A percentile compares a stretch with the other conserved stretches of the same genome.
Conservation (phyloP, 2,888 invertebrate species). For the Stenotaenia linearis region DNA sequence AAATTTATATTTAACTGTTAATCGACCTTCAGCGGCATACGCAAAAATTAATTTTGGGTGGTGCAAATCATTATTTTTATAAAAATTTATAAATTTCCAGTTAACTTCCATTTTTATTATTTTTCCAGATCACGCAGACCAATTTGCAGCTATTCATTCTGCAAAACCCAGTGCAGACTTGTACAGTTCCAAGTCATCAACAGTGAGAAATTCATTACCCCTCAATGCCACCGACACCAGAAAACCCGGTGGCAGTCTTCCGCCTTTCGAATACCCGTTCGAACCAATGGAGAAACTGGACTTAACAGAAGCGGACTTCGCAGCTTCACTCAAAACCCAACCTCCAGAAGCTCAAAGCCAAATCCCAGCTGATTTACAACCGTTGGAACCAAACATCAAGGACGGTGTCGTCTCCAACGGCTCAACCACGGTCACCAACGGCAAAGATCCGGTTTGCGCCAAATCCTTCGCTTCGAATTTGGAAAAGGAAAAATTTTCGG, state of each 20-base stretch:
- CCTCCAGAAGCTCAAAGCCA: too few species aligned
- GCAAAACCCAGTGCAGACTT: background rate
- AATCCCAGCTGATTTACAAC: background rate
- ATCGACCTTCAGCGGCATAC: too few species aligned
- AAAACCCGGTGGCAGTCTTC: background rate
- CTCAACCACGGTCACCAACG: background rate
- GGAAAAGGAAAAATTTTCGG: background rate
- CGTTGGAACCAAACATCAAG: too few species aligned
- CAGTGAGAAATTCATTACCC: background rate
- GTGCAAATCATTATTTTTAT: too few species aligned
- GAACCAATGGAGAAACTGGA: conserved; percentile 32
- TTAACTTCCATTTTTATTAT: background rate
- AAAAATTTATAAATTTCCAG: too few species aligned
- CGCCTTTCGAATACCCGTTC: conserved; percentile 14
- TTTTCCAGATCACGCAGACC: conserved; percentile 17
- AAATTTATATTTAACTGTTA: too few species aligned
- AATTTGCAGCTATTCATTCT: background rate
- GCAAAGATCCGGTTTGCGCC: background rate
- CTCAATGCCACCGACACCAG: background rate
- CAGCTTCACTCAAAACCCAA: background rate
- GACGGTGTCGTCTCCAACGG: background rate
- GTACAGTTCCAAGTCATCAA: background rate
- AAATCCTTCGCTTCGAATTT: background rate
- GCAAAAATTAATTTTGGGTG: too few species aligned
- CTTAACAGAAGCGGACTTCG: conserved; percentile 34